Base-by-base conservation (phyloP, 2,888 invertebrate genomes). In the Aphidoletes aphidimyza region DNA sequence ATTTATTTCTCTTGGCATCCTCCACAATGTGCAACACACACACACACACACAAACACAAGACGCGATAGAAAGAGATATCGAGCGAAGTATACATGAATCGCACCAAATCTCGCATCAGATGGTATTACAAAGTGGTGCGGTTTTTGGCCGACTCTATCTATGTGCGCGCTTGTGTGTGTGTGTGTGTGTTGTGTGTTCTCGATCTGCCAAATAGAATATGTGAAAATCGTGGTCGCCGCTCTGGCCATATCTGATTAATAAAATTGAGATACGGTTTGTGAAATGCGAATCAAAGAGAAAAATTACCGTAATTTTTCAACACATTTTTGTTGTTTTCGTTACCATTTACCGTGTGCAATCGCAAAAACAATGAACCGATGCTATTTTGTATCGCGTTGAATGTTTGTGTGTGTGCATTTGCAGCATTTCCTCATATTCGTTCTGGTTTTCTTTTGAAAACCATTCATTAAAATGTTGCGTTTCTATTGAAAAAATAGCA, bases 221-320 rank as follows among this genome's bases (percentile, higher is more conserved):
- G 81, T 81, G 81, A 81, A 81, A 37, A 81, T 81, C 81, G 81
- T 81, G 81, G 81, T 81, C 81, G 81, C 81, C 81, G 81, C 37
- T 81, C 22, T 37, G 81, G 81, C 22, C 81, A 81, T 81, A 81
- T 81, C 81, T 81, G 81, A 81, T 37, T 36, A 81, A 81, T 81
- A 81, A 81, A 81, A 81, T 81, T 81, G 81, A 81, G 81, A 81
- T 37, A 81, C 81, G 81, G 81, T 37, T 81, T 37, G 14, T 9
- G 37, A 37, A 69, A 81, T 37, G 81, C 81, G 81, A 81, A 81
- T 81, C 37, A 81, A 78, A 78, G n/a, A 81, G 81, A 81, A 81
- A 81, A 81, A 81, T 81, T 81, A 81, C 81, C 81, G 81, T 22
- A 81, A 81, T 81, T 81, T 81, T 81, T 81, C 81, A 81, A 81